Conservation (phyloP, 2,888 invertebrate genomes). For the Neoaliturus tenellus region DNA sequence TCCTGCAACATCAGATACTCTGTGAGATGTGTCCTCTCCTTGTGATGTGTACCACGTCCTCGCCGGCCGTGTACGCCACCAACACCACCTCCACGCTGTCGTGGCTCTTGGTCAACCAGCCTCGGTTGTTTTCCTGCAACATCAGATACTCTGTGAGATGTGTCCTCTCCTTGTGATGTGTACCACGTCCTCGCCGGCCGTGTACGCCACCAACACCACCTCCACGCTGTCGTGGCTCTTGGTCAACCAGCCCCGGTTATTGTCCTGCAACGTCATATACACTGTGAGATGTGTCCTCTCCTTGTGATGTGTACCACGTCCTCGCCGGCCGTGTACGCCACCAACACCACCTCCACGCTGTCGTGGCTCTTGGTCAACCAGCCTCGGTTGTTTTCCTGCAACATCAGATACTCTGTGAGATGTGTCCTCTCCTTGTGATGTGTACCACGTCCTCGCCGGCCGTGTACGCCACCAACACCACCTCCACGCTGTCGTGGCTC, state of each 20-base stretch:
- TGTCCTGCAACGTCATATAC: not conserved
- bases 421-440: conserved; percentile 53
- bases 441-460: conserved; percentile 66
- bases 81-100: conserved; percentile 68
- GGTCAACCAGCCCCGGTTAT: not conserved
- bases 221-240: conserved; percentile 67
- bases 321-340: conserved; percentile 66
- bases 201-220: conserved; percentile 68
- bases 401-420: conserved; percentile 4
- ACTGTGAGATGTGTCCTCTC: no score
- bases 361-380: conserved; percentile 62
- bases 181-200: conserved; percentile 66
- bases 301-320: conserved; percentile 64
- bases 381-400: not conserved
- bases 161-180: conserved; percentile 58
- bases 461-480: conserved; percentile 67
- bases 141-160: conserved; percentile 30
- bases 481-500: conserved; percentile 67
- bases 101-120: conserved; percentile 59
- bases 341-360: conserved; percentile 67
- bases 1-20: conserved; percentile 1
- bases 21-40: not conserved
- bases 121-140: not conserved
- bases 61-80: conserved; percentile 66
- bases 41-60: conserved; percentile 65